Base-by-base conservation (phyloP, 2,888 invertebrate species). In the Chouioia cunea region DNA sequence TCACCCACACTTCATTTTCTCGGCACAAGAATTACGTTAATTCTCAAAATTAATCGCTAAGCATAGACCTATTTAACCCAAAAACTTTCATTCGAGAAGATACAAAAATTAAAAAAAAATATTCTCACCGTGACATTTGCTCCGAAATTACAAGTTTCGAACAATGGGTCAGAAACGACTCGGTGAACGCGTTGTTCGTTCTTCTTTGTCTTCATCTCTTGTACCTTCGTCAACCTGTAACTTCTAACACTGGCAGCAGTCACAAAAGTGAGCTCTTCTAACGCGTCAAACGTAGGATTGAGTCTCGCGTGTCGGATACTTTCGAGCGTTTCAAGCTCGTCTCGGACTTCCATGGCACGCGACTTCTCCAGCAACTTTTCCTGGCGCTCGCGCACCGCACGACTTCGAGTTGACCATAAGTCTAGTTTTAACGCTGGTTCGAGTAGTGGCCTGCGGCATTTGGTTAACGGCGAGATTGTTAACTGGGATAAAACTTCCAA, bases 201-300 rank as follows among this genome's bases (percentile, higher is more conserved):
- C 27, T 27, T 71, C 47, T 77, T 75, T 27, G 52, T 50, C 4
- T 65, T 75, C 63, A 82, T 81, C 14, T 69, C 64, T 18, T 70
- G 63, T 64, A 84, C 86, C 57, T 78, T 77, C 22, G 76, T 69
- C 12, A 83, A 71, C 74, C 83, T 78, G 71, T 87, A 87, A 53
- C 81, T 77, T 56, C 77, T 76, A 65, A 86, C 83, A 0, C 86
- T 84, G 27, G 86, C 85, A 73, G 86, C 80, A 2, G 86, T 84
- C 44, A 87, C 77, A 48, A 82, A 86, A 69, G 83, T 82, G 46
- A 87, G 74, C 66, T 87, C 82, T 16, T 78, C 75, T 46, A 87
- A 75, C 6, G 86, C 86, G 6, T 85, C 80, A 56, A 88, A 79
- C 0, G 86, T 79, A 6, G 81, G 75, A 0, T 79, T 75, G 14